phyloP scores from a whole-genome alignment of 1,140 invertebrate species.

The Bursaphelenchus mucronatus region DNA sequence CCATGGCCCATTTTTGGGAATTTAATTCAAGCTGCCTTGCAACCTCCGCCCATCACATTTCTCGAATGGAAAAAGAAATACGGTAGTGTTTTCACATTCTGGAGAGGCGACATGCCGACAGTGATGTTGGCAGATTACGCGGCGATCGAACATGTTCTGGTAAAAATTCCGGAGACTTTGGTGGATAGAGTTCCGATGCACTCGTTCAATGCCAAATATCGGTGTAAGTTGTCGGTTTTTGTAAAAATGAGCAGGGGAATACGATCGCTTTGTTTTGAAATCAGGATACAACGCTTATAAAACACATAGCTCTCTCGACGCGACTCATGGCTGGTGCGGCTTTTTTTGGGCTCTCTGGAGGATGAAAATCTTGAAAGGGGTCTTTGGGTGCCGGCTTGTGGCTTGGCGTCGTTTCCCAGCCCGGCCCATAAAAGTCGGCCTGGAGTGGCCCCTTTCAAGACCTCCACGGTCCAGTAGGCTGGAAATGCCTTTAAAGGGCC shows the following conservation, averaged over 20 bases:
- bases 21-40: background rate
- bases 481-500: too few relatives aligned
- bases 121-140: background rate
- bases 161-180: background rate
- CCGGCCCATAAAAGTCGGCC: too few relatives aligned
- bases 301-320: too few relatives aligned
- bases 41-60: background rate
- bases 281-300: background rate
- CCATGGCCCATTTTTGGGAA: slow-evolving; percentile 4
- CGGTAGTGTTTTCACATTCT: background rate
- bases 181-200: background rate
- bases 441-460: too few relatives aligned
- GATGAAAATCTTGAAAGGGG: too few relatives aligned
- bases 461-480: too few relatives aligned
- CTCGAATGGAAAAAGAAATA: slow-evolving; percentile 1
- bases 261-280: background rate
- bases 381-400: too few relatives aligned
- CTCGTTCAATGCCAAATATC: background rate
- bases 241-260: too few relatives aligned
- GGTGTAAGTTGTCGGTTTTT: background rate
- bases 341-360: too few relatives aligned
- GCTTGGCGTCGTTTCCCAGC: too few relatives aligned
- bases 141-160: background rate
- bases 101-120: background rate
- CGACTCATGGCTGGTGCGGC: too few relatives aligned